A percentile compares a stretch with the other conserved stretches of the same genome.
Conservation (phyloP, 1,140 invertebrate genomes). For the Babylonia areolata region DNA sequence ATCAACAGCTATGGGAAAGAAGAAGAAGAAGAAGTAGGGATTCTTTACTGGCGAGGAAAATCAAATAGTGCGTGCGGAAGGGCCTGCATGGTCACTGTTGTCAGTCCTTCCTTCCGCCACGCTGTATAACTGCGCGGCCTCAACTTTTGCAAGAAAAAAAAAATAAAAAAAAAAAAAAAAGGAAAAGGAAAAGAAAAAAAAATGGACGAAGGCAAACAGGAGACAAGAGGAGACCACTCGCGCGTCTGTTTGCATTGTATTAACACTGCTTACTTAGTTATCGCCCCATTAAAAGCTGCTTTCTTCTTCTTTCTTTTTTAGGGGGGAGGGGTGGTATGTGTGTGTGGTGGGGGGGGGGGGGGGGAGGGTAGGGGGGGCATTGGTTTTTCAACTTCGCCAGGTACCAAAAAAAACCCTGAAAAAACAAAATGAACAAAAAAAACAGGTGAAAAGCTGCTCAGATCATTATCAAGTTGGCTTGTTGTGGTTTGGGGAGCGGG, state of each 20-base stretch:
- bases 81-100: neutral
- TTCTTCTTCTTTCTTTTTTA: too few species aligned
- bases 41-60: neutral
- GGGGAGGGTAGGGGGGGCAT: too few species aligned
- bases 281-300: constrained; percentile 23
- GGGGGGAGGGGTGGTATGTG: too few species aligned
- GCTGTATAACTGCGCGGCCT: neutral
- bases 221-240: constrained; percentile 20
- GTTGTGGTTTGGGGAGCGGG: too few species aligned
- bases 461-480: too few species aligned
- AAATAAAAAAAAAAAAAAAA: too few species aligned
- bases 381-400: too few species aligned
- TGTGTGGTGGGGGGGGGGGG: neutral
- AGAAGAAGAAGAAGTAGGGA: neutral
- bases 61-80: constrained; percentile 7
- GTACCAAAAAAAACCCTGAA: too few species aligned
- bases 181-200: too few species aligned
- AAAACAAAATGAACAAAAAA: too few species aligned
- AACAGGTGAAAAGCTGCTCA: too few species aligned
- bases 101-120: neutral
- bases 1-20: neutral
- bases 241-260: constrained; percentile 28
- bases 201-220: too few species aligned
- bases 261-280: constrained; percentile 37
- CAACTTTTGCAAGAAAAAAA: neutral